Conservation (phyloP, 2,113 vertebrate genomes). For the Fukomys damarensis region DNA sequence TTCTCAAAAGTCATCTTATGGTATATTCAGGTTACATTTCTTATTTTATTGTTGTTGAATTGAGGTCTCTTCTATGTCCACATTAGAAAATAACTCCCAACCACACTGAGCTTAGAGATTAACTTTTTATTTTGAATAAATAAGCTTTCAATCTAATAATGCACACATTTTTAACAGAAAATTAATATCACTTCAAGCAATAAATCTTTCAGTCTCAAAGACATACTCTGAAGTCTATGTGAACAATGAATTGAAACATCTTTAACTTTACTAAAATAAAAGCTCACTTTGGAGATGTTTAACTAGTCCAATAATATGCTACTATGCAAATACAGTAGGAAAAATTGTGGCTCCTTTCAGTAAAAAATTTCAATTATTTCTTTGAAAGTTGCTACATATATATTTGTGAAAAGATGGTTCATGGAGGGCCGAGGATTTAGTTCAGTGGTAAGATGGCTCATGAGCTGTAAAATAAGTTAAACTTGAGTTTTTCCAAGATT, state of each 20-base stretch:
- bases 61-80: not conserved
- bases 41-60: conserved; percentile 50
- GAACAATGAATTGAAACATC: conserved; percentile 72
- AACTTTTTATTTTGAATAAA: conserved; percentile 58
- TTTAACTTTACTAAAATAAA: conserved; percentile 64
- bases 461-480: conserved; percentile 2
- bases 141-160: conserved; percentile 43
- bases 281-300: conserved; percentile 58
- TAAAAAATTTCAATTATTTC: conserved; percentile 64
- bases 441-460: not conserved
- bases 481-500: not conserved
- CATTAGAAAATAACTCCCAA: conserved; percentile 15
- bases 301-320: conserved; percentile 65
- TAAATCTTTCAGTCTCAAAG: conserved; percentile 61
- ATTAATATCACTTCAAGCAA: conserved; percentile 37
- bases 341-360: conserved; percentile 55
- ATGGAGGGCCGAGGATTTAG: too few species aligned
- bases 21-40: not conserved
- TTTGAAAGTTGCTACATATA: conserved; percentile 28
- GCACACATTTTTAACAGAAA: not conserved
- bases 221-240: conserved; percentile 41
- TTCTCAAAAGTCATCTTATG: conserved; percentile 7
- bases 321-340: conserved; percentile 67
- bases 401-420: not conserved
- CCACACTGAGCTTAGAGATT: not conserved